phyloP scores from a whole-genome alignment of 2,113 vertebrate species.

The Micromys minutus region DNA sequence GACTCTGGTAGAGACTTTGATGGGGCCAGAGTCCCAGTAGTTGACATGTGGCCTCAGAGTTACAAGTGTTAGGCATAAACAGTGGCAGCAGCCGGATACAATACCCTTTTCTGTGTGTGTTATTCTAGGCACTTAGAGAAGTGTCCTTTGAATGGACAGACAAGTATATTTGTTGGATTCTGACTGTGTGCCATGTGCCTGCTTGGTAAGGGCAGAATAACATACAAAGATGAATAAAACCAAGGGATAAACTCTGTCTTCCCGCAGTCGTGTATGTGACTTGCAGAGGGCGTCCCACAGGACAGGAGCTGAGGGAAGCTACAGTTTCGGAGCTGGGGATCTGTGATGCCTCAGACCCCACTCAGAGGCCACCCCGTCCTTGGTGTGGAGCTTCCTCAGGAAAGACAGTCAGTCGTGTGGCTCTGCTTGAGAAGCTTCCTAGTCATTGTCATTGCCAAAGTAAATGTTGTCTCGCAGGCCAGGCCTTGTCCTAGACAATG shows the following conservation, averaged over 20 bases:
- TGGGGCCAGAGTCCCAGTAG: neutral
- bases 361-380: neutral
- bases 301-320: neutral
- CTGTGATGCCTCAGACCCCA: neutral
- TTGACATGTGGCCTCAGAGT: neutral
- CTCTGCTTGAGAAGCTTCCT: neutral
- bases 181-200: neutral
- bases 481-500: neutral
- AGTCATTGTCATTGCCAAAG: neutral
- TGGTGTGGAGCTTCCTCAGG: neutral
- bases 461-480: neutral
- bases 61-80: neutral
- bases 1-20: neutral
- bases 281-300: neutral
- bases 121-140: neutral
- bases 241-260: accelerated
- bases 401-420: accelerated
- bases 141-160: neutral
- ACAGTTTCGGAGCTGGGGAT: neutral
- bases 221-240: neutral
- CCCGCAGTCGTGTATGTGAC: neutral
- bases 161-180: neutral
- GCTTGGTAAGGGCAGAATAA: neutral
- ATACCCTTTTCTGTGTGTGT: accelerated
- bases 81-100: accelerated